Evolutionary conservation across 1,140 invertebrate genomes (phyloP).

Genomic region (Platorchestia sp.): DNA sequence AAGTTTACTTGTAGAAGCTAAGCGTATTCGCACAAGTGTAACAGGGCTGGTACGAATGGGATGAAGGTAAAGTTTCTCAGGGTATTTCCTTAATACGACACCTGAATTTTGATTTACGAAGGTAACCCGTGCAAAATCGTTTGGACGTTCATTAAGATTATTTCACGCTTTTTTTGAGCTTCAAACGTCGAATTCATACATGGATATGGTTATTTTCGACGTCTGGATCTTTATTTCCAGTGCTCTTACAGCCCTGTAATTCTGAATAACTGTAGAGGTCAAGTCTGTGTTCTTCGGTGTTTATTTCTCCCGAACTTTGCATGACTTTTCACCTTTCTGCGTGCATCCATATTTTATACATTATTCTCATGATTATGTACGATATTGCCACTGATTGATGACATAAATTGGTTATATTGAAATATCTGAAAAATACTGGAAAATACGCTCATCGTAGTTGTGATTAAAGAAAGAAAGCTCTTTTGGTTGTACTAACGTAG

Average conservation of each 20-base stretch:
- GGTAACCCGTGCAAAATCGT: not conserved
- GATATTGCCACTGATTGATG: not conserved
- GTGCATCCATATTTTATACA: constrained; percentile 14
- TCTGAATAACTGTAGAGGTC: not conserved
- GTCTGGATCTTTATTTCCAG: constrained; percentile 39
- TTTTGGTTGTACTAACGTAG: constrained; percentile 38
- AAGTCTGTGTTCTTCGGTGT: not conserved
- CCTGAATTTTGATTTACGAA: not conserved
- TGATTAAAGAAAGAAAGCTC: not conserved
- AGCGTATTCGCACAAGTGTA: not conserved
- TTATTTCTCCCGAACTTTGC: constrained; percentile 9
- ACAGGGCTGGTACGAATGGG: not conserved
- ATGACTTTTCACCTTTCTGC: constrained; percentile 34
- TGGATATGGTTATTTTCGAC: constrained; percentile 8
- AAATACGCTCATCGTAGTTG: not conserved
- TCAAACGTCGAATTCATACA: not conserved
- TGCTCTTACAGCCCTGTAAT: not conserved
- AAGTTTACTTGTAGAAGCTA: not conserved
- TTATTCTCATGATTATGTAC: constrained; percentile 10
- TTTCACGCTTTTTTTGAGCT: not conserved
- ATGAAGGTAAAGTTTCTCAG: not conserved
- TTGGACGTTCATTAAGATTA: not conserved
- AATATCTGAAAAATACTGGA: constrained; percentile 39
- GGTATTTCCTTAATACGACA: not conserved
- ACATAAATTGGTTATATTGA: constrained; percentile 47